These are phyloP conservation scores for Regulus satrapa DNA, from an alignment of 2,113 vertebrate genomes.

Conservation along the genomic window DNA sequence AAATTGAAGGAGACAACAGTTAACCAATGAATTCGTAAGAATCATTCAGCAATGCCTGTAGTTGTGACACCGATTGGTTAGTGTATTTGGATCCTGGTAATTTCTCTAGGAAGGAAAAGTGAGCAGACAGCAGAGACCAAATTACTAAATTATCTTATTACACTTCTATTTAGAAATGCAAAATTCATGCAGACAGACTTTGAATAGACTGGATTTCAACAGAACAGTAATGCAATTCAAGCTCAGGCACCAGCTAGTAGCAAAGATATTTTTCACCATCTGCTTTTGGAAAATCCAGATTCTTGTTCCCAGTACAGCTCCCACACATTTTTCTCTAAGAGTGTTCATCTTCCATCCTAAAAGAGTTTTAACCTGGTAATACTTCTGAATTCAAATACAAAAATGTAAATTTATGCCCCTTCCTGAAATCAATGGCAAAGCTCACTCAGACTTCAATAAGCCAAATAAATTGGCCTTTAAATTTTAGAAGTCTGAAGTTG, in stretches of 20 bases:
- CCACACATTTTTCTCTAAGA: slow-evolving; percentile 30
- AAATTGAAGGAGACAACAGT: neutral
- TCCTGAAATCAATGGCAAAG: neutral
- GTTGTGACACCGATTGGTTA: neutral
- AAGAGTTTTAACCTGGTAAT: slow-evolving; percentile 36
- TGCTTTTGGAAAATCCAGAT: slow-evolving; percentile 54
- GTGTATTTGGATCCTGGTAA: neutral
- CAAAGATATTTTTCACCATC: slow-evolving; percentile 55
- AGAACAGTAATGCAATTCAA: slow-evolving; percentile 31
- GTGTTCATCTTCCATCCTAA: neutral
- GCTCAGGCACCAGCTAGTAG: slow-evolving; percentile 20
- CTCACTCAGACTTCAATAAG: slow-evolving; percentile 11
- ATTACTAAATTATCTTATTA: slow-evolving; percentile 57
- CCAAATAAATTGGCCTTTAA: slow-evolving; percentile 20
- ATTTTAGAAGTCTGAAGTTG: slow-evolving; percentile 46
- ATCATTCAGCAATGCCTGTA: neutral
- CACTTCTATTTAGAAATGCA: slow-evolving; percentile 49
- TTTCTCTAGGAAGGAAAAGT: slow-evolving; percentile 12
- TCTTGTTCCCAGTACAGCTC: slow-evolving; percentile 23
- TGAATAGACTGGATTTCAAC: slow-evolving; percentile 49
- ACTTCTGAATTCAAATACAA: slow-evolving; percentile 12
- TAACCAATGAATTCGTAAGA: neutral
- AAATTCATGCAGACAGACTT: slow-evolving; percentile 41
- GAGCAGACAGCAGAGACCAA: slow-evolving; percentile 12
- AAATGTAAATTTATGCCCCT: neutral